Evolutionary conservation across 1,140 invertebrate genomes (phyloP).

Genomic region (Eriosoma lanigerum): DNA sequence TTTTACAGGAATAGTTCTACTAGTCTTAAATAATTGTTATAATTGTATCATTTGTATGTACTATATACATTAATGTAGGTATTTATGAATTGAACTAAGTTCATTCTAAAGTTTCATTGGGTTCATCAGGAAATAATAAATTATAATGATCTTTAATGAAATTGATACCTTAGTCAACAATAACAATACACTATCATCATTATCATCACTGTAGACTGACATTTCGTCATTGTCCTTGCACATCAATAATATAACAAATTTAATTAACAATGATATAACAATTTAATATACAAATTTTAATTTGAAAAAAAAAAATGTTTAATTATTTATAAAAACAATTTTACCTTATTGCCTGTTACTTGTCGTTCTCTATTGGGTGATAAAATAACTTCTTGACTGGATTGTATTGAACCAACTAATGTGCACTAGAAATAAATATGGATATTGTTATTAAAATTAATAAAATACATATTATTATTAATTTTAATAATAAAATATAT

Average conservation of each 20-base stretch:
- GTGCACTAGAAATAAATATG: conserved; percentile 67
- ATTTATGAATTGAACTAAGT: background rate
- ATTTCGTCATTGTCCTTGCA: conserved; percentile 42
- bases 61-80: background rate
- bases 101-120: background rate
- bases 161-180: conserved; percentile 48
- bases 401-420: conserved; percentile 85
- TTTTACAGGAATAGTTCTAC: conserved; percentile 25
- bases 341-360: conserved; percentile 58
- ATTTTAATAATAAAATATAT: background rate
- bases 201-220: conserved; percentile 45
- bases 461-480: background rate
- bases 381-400: conserved; percentile 83
- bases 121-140: conserved; percentile 5
- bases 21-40: conserved; percentile 19
- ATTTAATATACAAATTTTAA: background rate
- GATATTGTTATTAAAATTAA: background rate
- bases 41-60: background rate
- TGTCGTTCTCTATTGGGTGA: conserved; percentile 85
- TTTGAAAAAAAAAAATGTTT: background rate
- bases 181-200: conserved; percentile 46
- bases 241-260: conserved; percentile 37
- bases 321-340: background rate
- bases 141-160: conserved; percentile 16
- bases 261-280: conserved; percentile 5